Evolutionary conservation across 2,888 invertebrate genomes (phyloP).

Genomic region (Stratiomys singularior): DNA sequence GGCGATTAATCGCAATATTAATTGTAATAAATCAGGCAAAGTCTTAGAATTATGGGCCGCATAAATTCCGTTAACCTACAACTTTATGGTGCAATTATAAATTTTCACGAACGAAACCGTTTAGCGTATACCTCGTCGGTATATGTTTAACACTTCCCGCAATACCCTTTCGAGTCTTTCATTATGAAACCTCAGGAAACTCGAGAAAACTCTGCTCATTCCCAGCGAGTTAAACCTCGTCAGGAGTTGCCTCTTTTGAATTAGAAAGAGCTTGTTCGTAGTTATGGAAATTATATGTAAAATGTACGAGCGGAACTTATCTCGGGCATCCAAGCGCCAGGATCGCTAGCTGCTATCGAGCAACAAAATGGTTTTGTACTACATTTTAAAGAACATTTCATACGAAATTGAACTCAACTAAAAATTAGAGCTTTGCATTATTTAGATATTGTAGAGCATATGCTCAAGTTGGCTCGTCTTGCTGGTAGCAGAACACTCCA

Average conservation of each 20-base stretch:
- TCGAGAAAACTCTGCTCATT: background rate
- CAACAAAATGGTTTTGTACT: conserved; percentile 18
- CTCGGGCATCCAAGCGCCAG: background rate
- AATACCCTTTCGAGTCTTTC: conserved; percentile 29
- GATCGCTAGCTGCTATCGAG: background rate
- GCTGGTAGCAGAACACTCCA: background rate
- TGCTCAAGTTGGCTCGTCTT: background rate
- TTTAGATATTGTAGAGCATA: conserved; percentile 18
- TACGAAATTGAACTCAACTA: conserved; percentile 20
- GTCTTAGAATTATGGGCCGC: conserved; percentile 39
- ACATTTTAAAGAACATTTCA: conserved; percentile 28
- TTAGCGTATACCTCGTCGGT: conserved; percentile 28
- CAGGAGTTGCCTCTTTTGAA: background rate
- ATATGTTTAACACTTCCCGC: conserved; percentile 9
- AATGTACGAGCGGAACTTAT: conserved; percentile 29
- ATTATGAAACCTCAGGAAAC: conserved; percentile 1
- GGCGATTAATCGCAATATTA: conserved; percentile 44
- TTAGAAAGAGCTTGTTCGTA: conserved; percentile 15
- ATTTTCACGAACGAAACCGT: conserved; percentile 38
- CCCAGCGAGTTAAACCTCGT: too few species aligned
- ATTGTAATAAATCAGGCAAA: conserved; percentile 44
- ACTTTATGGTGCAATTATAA: conserved; percentile 44
- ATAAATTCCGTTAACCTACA: conserved; percentile 43
- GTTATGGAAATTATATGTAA: conserved; percentile 31
- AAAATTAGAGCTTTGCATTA: conserved; percentile 33